Evolutionary conservation across 2,797 vertebrate genomes (phyloP), one percentile per base, ranked within the genome.

Genomic region (Rhinogobio ventralis): DNA sequence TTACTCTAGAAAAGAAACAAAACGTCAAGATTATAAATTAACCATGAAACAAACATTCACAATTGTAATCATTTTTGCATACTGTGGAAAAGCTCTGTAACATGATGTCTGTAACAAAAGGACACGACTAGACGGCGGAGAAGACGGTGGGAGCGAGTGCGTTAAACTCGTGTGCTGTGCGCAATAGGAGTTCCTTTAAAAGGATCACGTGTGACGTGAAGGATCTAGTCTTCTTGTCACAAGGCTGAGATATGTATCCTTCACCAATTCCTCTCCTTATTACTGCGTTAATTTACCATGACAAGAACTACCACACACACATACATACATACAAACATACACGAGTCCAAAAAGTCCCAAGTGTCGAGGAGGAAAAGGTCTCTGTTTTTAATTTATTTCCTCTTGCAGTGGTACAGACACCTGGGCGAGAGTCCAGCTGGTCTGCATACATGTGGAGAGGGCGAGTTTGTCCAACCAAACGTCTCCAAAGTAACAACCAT

Each of bases 1-100:
- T 94, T 91, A 92, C 92, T 90, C 92, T 93, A 93, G 87, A 92
- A 88, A 94, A 90, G 36, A 87, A 93, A 89, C 64, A 74, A 82
- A 94, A 92, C 87, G 93, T 91, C 85, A 92, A 92, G 93, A 94
- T 94, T 94, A 94, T 95, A 95, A 96, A 95, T 95, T 94, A 96
- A 95, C 91, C 93, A 88, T 77, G 71, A 86, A 91, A 92, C 86
- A 42, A 85, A 94, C 92, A 94, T 94, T 94, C 90, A 93, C 92
- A 93, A 93, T 68, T 86, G 91, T 88, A 60, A 89, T 91, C n/a
- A 85, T 79, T 81, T 93, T 94, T 94, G 93, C 94, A 95, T 94
- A 93, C 92, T 91, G 93, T 93, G 93, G 86, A 83, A 89, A 90
- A 94, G 91, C 92, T 93, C 83, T 90, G 86, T 77, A 83, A 87